Evolutionary conservation across 1,140 invertebrate species (phyloP), one percentile per base, ranked within the genome.

Genomic region (Aporrectodea caliginosa): DNA sequence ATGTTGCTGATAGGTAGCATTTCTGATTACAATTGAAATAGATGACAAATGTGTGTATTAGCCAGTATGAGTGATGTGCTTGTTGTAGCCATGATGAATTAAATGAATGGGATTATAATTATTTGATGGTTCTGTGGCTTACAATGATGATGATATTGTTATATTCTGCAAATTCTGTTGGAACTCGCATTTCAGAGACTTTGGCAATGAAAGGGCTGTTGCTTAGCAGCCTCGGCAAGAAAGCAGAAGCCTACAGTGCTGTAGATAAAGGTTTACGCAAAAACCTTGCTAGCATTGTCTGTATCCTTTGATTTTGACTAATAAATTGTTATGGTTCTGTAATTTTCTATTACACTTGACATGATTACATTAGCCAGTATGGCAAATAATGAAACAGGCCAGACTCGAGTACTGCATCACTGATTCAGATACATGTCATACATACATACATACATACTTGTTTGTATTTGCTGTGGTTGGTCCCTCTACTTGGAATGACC

Each of bases 191-290:
- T 87, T 32, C 89, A 95, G 98, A 99, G 91, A 99, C 98, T n/a
- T 90, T 99, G 90, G 96, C 98, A 69, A 99, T 99, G 98, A 99
- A 99, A 92, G 98, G 98, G 80, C 90, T 99, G 70, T 99, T 96
- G 73, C 88, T 99, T n/a, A 99, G 99, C 88, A 99, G 97, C 84
- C 90, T 99, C 80, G 98, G 98, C 34, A 92, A 96, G 80, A 98
- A 98, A 89, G 97, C 98, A 84, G 98, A 99, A 90, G 98, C 98
- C 34, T 98, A 98, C 89, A 97, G 99, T 87, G 94, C 97, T 92
- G 97, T 99, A 0, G 91, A 95, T 74, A 89, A 93, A 84, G 98
- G 98, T 58, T 91, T 99, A 27, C 93, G 95, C 81, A 98, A 98
- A 90, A 97, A 99, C 88, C 90, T 99, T 27, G 93, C 93, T 83